Evolutionary conservation across 1,140 invertebrate genomes (phyloP).

Genomic region (Drosophila parabipectinata): DNA sequence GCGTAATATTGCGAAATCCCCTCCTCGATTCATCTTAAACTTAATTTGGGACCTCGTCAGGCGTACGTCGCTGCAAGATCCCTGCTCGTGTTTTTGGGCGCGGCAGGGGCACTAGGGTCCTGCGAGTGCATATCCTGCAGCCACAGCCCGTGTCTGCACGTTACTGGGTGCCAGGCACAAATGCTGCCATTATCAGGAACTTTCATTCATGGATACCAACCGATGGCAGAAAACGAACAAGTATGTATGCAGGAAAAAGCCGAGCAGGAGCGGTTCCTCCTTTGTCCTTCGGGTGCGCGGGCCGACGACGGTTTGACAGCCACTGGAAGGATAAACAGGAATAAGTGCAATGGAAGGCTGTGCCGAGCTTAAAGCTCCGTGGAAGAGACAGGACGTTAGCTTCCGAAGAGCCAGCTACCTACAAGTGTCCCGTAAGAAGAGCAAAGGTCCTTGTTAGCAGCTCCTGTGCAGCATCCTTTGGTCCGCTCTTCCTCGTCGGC

Average conservation of each 20-base stretch:
- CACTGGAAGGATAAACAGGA: conserved; percentile 72
- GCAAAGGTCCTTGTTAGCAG: conserved; percentile 5
- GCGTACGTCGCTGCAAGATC: conserved; percentile 47
- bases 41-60: neutral
- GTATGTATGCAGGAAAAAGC: conserved; percentile 18
- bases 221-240: conserved; percentile 13
- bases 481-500: neutral
- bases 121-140: conserved; percentile 29
- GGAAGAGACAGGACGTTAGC: conserved; percentile 14
- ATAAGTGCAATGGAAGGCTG: conserved; percentile 72
- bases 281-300: conserved; percentile 49
- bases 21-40: neutral
- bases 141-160: conserved; percentile 43
- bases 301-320: conserved; percentile 60
- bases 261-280: conserved; percentile 38
- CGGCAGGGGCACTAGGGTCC: neutral
- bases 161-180: conserved; percentile 52
- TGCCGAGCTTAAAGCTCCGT: conserved; percentile 58
- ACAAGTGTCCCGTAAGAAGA: conserved; percentile 64
- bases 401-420: conserved; percentile 27
- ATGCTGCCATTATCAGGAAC: conserved; percentile 55
- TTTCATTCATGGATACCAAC: conserved; percentile 79
- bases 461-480: conserved; percentile 28
- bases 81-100: conserved; percentile 9
- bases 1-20: conserved; percentile 19